Conservation (phyloP, 2,113 vertebrate species). For the Ammodytes marinus region DNA sequence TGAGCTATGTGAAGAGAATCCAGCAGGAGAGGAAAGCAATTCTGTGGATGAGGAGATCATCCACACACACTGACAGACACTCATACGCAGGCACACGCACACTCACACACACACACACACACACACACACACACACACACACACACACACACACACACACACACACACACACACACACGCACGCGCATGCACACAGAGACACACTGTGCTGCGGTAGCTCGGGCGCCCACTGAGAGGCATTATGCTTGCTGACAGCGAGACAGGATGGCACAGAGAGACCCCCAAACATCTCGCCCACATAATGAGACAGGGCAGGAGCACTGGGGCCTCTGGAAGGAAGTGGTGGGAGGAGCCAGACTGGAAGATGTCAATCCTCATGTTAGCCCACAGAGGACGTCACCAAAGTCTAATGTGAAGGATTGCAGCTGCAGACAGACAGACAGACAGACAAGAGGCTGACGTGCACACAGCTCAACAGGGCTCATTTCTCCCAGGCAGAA, state of each 20-base stretch:
- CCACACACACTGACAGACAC: slow-evolving; percentile 55
- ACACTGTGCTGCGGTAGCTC: slow-evolving; percentile 54
- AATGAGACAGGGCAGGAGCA: slow-evolving; percentile 81
- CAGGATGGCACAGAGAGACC: slow-evolving; percentile 72
- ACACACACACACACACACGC: neutral
- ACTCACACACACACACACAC: too few relatives aligned
- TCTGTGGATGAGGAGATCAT: slow-evolving; percentile 45
- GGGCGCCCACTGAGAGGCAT: slow-evolving; percentile 74
- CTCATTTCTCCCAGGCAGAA: slow-evolving; percentile 69
- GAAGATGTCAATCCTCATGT: slow-evolving; percentile 65
- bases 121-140: slow-evolving; percentile 11
- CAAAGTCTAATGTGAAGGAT: slow-evolving; percentile 59
- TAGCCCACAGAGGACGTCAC: slow-evolving; percentile 70
- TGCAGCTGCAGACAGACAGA: slow-evolving; percentile 62
- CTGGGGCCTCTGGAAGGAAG: slow-evolving; percentile 36
- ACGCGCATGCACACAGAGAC: slow-evolving; percentile 19
- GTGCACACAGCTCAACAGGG: slow-evolving; percentile 38
- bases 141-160: too few relatives aligned
- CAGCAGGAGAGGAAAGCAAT: slow-evolving; percentile 44
- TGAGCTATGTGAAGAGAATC: slow-evolving; percentile 54
- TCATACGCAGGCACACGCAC: slow-evolving; percentile 33
- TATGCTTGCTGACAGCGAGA: slow-evolving; percentile 79
- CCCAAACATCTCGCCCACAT: slow-evolving; percentile 81
- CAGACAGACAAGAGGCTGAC: slow-evolving; percentile 29
- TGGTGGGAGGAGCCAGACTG: slow-evolving; percentile 54